Evolutionary conservation across 2,888 invertebrate species (phyloP).

Genomic region (Amphiduros pacificus): DNA sequence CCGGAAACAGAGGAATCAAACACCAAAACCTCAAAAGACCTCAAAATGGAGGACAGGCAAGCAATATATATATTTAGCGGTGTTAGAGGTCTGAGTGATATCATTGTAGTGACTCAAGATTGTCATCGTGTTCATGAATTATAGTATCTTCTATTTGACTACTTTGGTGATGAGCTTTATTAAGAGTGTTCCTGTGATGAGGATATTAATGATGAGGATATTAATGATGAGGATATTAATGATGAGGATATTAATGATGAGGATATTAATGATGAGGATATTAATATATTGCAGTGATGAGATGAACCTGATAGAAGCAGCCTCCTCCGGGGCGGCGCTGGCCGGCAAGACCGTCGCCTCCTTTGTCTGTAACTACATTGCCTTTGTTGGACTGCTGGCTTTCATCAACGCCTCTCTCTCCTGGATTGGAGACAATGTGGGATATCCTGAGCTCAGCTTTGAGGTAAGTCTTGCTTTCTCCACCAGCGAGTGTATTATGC

Average conservation of each 20-base stretch:
- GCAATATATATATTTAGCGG: not conserved
- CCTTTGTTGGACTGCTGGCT: slow-evolving; percentile 37
- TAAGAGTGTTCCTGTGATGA: no score
- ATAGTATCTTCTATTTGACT: no score
- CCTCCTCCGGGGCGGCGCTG: slow-evolving; percentile 35
- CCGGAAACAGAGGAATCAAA: slow-evolving; percentile 32
- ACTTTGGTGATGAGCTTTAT: no score
- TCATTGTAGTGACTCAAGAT: no score
- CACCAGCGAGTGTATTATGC: no score
- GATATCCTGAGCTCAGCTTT: slow-evolving; percentile 27
- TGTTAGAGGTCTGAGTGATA: not conserved
- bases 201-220: no score
- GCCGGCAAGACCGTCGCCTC: slow-evolving; percentile 37
- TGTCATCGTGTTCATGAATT: no score
- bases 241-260: no score
- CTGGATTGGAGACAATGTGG: slow-evolving; percentile 40
- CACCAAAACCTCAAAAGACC: slow-evolving; percentile 23
- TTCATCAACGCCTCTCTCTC: slow-evolving; percentile 38
- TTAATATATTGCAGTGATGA: slow-evolving; percentile 28
- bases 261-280: no score
- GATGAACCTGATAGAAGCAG: slow-evolving; percentile 37
- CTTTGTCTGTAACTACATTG: slow-evolving; percentile 39
- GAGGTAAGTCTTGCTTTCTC: slow-evolving; percentile 29
- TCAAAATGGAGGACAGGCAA: slow-evolving; percentile 24
- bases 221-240: no score